phyloP scores from a whole-genome alignment of 1,140 invertebrate species.

The Elysia chlorotica region DNA sequence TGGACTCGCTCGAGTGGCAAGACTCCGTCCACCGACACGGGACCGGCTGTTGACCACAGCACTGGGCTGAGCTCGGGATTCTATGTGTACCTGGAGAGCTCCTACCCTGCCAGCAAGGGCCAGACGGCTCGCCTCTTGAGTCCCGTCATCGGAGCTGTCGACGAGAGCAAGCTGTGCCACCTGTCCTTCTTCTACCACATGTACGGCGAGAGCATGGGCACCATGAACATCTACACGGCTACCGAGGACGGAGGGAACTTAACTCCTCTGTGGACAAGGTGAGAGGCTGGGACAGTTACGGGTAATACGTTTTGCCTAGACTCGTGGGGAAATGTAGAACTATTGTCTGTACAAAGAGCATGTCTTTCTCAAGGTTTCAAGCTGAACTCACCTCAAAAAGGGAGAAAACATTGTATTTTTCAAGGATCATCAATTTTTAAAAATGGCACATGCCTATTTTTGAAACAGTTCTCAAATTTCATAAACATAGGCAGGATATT shows the following conservation, averaged over 20 bases:
- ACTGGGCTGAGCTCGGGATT: slow-evolving; percentile 36
- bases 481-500: too few relatives aligned
- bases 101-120: slow-evolving; percentile 38
- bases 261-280: slow-evolving; percentile 13
- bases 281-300: too few relatives aligned
- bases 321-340: too few relatives aligned
- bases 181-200: slow-evolving; percentile 60
- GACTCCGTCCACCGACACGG: slow-evolving; percentile 65
- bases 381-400: too few relatives aligned
- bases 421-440: too few relatives aligned
- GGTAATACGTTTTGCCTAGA: too few relatives aligned
- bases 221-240: slow-evolving; percentile 48
- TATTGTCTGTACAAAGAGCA: too few relatives aligned
- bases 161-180: slow-evolving; percentile 33
- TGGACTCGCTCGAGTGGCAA: slow-evolving; percentile 71
- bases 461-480: too few relatives aligned
- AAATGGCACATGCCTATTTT: too few relatives aligned
- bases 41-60: slow-evolving; percentile 76
- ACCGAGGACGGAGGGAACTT: slow-evolving; percentile 29
- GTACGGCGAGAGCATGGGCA: slow-evolving; percentile 54
- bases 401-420: too few relatives aligned
- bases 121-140: slow-evolving; percentile 53
- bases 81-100: slow-evolving; percentile 75
- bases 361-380: too few relatives aligned
- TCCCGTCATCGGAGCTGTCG: slow-evolving; percentile 35